Evolutionary conservation across 2,888 invertebrate genomes (phyloP), one percentile per base, ranked within the genome.

Genomic region (Brenthis ino): DNA sequence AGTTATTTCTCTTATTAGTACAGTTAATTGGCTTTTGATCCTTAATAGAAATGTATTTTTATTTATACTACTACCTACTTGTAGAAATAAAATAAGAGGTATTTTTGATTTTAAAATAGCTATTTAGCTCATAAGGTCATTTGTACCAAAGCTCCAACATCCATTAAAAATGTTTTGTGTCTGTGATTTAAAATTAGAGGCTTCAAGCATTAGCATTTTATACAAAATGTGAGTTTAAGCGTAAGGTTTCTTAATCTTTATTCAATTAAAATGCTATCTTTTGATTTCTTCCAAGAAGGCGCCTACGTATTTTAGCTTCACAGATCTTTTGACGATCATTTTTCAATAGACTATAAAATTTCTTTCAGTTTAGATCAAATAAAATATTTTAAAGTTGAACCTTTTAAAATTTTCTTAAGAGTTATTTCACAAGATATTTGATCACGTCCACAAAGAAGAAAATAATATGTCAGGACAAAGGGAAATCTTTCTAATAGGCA

Each of bases 401-500:
- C n/a, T 50, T 16, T 24, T 2, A 2, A 48, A 48, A 48, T 24
- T 60, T 33, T 43, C 37, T 37, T 11, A 1, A 28, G 2, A n/a
- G 4, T 47, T 47, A 8, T 60, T 28, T 12, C 11, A 50, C 50
- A 3, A 60, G 28, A 50, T 33, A 50, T 60, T 60, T 12, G 48
- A 60, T 50, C 50, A 60, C 28, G 12, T 50, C 1, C n/a, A 28
- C 43, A 56, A 67, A 37, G 33, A 14, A 51, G 37, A 67, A 64
- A 51, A 57, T 68, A 57, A 53, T 64, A 57, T 51, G 43, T 57
- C 57, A 68, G 47, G 63, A 68, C 61, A 55, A 60, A 70, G 61
- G 54, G 58, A 70, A 70, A 68, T 70, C 65, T 63, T 68, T 67
- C 56, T 67, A 67, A 70, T 70, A 68, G 70, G 64, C 70, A 70